Evolutionary conservation across 2,797 vertebrate species (phyloP).

Genomic region (Tenualosa ilisha): DNA sequence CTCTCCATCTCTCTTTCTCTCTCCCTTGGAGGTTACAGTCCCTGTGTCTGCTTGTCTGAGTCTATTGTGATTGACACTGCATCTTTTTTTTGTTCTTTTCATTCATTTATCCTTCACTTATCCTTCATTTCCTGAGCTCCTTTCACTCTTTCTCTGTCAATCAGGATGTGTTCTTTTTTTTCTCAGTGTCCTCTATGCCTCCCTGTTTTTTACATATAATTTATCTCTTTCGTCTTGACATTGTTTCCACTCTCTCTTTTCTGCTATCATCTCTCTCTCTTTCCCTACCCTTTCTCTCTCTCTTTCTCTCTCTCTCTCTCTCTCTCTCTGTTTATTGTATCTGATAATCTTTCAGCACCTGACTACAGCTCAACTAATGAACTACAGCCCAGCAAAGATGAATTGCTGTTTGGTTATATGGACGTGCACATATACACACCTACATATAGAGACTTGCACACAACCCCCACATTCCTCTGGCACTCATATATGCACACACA

Average conservation of each 20-base stretch:
- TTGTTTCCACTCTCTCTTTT: neutral
- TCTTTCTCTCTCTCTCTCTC: conserved; percentile 33
- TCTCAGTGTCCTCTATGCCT: no score
- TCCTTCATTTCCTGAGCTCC: neutral
- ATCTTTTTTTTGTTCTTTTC: neutral
- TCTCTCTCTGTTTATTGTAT: conserved; percentile 3
- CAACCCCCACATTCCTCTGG: conserved; percentile 2
- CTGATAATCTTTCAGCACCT: conserved; percentile 5
- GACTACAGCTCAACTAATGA: neutral
- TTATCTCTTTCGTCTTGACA: neutral
- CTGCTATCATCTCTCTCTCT: neutral
- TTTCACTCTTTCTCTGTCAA: conserved; percentile 27
- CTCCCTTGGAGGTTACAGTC: neutral
- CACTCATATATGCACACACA: conserved; percentile 20
- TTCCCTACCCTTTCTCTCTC: neutral
- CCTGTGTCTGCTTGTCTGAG: neutral
- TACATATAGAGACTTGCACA: neutral
- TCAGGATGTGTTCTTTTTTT: neutral
- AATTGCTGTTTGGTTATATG: neutral
- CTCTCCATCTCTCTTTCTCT: conserved; percentile 4
- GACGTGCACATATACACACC: conserved; percentile 10
- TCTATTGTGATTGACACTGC: neutral
- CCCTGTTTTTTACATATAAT: neutral
- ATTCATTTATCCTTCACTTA: neutral
- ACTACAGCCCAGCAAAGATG: neutral